Evolutionary conservation across 2,113 vertebrate genomes (phyloP), one percentile per base, ranked within the genome.

Genomic region (Clinocottus analis): DNA sequence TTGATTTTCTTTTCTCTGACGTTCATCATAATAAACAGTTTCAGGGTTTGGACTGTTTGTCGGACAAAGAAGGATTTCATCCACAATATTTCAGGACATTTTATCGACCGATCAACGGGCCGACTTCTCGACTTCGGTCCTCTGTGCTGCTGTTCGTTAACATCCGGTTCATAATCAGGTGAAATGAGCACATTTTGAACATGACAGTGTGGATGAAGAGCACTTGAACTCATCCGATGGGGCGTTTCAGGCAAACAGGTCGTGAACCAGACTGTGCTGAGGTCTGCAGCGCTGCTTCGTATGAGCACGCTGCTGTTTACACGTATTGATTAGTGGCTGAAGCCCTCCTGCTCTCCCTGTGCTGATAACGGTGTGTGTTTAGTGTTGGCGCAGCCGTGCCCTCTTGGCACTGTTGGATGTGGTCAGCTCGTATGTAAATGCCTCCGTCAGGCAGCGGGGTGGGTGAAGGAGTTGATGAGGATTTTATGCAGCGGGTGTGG

Each of bases 391-490:
- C 45, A 23, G 33, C 56, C 7, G 3, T 59, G 35, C 69, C 39
- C 43, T 85, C 64, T 60, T 62, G 45, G 45, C 72, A 29, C 60
- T 64, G 65, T 86, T 77, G 61, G 31, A 59, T 62, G 59, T 33
- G 80, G 78, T 85, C 75, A 87, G 14, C 79, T 17, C 27, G 17
- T 58, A 69, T 85, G 67, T 70, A 82, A 84, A 84, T 84, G 56
- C 53, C 16, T 85, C 71, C 17, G 11, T 77, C 17, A 35, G 60
- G 74, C 72, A 61, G 61, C 29, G 16, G 56, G 16, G 35, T 64
- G 79, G 70, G 71, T 87, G 55, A 79, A 85, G 62, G 62, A 77
- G 82, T 74, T 88, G 75, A 82, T 89, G 39, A 59, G 55, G 56
- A 72, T 70, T 82, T 82, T 29, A 63, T 56, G 64, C 64, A 59